These are phyloP conservation scores for Thunnus thynnus DNA, from an alignment of 2,113 vertebrate genomes.

Conservation along the genomic window DNA sequence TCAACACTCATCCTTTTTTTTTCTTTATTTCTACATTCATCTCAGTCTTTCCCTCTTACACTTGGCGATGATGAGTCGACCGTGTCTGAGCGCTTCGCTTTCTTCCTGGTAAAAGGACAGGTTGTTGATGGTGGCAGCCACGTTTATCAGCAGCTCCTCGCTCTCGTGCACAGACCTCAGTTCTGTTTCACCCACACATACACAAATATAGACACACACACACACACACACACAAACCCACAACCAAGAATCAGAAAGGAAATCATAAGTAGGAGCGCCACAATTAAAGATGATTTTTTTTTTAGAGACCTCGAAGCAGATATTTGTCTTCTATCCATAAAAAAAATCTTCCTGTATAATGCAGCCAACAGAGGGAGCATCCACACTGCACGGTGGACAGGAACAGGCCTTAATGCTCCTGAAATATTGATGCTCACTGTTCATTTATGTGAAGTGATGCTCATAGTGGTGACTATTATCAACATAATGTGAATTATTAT, in stretches of 20 bases:
- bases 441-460: neutral
- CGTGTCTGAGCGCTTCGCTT: conserved; percentile 83
- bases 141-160: conserved; percentile 92
- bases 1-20: neutral
- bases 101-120: conserved; percentile 92
- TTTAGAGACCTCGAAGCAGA: neutral
- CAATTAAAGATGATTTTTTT: neutral
- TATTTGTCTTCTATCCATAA: neutral
- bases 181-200: conserved; percentile 79
- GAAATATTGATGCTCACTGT: neutral
- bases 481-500: no score
- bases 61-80: conserved; percentile 86
- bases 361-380: conserved; percentile 39
- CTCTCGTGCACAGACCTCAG: conserved; percentile 87
- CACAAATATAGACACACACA: conserved; percentile 19
- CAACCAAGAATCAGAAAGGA: no score
- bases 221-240: neutral
- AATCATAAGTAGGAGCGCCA: neutral
- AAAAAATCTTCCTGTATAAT: neutral
- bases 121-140: conserved; percentile 91
- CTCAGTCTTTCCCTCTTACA: conserved; percentile 81
- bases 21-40: neutral
- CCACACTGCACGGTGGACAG: neutral
- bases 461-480: no score
- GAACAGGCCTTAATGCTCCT: neutral